Evolutionary conservation across 2,888 invertebrate species (phyloP).

Genomic region (Yponomeuta plumbellus): DNA sequence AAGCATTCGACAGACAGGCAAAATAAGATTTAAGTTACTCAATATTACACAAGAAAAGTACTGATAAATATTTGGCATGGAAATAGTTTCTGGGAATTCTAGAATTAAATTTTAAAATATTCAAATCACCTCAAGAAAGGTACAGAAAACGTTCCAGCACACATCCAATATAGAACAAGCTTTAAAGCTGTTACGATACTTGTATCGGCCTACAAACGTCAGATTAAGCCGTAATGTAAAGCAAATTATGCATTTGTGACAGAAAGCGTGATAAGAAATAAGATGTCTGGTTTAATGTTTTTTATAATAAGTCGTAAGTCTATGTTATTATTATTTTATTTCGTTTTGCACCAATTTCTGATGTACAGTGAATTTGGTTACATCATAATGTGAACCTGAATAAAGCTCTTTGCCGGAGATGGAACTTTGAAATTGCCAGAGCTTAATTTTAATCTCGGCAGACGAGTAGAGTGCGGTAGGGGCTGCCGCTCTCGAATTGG

Average conservation of each 20-base stretch:
- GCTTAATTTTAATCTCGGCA: neutral
- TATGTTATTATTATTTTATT: neutral
- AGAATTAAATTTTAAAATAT: no score
- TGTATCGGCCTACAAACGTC: slow-evolving; percentile 10
- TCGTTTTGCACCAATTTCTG: neutral
- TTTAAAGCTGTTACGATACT: slow-evolving; percentile 3
- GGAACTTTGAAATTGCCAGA: neutral
- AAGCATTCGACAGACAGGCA: no score
- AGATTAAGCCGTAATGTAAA: slow-evolving; percentile 4
- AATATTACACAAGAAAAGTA: no score
- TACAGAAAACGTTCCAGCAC: no score
- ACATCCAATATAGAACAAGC: no score
- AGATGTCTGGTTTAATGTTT: neutral
- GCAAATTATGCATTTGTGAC: neutral
- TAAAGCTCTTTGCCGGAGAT: neutral
- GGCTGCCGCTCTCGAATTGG: no score
- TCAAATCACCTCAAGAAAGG: no score
- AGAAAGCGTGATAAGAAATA: neutral
- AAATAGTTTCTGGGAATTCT: no score
- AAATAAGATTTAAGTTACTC: no score
- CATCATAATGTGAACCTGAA: neutral
- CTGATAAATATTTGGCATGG: no score
- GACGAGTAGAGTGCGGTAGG: no score
- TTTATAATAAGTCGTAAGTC: neutral
- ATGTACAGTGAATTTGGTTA: neutral